These are phyloP conservation scores for Halictus rubicundus DNA, from an alignment of 1,140 invertebrate genomes.

Conservation along the genomic window DNA sequence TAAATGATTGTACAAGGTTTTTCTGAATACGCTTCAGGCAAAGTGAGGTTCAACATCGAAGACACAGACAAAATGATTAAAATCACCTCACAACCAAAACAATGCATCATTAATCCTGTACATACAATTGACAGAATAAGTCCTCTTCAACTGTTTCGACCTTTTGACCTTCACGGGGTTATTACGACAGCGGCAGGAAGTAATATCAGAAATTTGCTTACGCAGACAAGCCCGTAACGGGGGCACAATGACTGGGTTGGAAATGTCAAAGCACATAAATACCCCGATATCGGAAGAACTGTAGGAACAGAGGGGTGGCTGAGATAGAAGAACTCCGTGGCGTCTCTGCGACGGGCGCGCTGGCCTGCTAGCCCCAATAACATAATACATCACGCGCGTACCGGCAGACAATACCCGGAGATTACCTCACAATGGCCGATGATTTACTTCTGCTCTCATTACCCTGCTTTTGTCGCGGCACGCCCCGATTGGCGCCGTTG, in stretches of 20 bases:
- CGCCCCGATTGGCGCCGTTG: constrained; percentile 67
- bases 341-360: constrained; percentile 55
- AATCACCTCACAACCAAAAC: too few relatives aligned
- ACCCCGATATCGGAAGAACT: constrained; percentile 38
- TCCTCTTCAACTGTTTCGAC: too few relatives aligned
- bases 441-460: constrained; percentile 78
- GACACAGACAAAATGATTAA: too few relatives aligned
- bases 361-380: constrained; percentile 67
- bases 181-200: neutral
- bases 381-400: constrained; percentile 74
- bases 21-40: too few relatives aligned
- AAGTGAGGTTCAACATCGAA: too few relatives aligned
- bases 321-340: constrained; percentile 11
- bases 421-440: constrained; percentile 77
- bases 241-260: neutral
- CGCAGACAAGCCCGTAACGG: neutral
- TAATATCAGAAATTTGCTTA: neutral
- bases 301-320: constrained; percentile 12
- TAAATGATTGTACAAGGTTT: too few relatives aligned
- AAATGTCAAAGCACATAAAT: constrained; percentile 26
- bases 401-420: constrained; percentile 73
- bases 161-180: neutral
- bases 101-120: too few relatives aligned
- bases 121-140: too few relatives aligned
- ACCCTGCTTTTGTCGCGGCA: constrained; percentile 73